phyloP scores from a whole-genome alignment of 2,888 invertebrate genomes.

The Andricus quercusramuli region DNA sequence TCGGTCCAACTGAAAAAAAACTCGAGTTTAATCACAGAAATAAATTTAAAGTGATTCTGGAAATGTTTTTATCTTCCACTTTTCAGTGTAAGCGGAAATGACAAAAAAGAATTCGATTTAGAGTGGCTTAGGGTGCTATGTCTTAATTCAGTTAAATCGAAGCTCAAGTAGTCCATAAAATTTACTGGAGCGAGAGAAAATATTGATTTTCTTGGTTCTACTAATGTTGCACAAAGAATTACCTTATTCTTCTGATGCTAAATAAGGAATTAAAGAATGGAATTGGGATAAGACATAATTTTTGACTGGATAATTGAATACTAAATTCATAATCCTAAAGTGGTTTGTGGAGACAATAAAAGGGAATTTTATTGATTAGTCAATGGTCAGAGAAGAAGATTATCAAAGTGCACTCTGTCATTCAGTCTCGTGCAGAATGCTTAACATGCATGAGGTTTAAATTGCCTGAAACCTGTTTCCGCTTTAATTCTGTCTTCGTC shows the following conservation, averaged over 20 bases:
- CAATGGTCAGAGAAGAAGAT: not conserved
- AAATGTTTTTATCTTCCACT: not conserved
- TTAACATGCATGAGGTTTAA: slow-evolving; percentile 50
- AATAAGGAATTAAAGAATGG: not conserved
- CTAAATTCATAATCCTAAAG: not conserved
- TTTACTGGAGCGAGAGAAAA: slow-evolving; percentile 8
- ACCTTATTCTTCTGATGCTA: not conserved
- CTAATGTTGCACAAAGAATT: not conserved
- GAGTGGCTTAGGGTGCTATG: not conserved
- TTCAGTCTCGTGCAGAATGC: slow-evolving; percentile 37
- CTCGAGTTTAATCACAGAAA: too few relatives aligned
- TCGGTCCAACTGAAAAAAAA: too few relatives aligned
- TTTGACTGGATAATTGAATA: not conserved
- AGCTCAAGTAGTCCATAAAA: not conserved
- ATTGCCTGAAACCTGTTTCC: slow-evolving; percentile 50
- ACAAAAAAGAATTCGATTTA: not conserved
- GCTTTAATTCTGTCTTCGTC: slow-evolving; percentile 49
- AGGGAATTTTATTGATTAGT: not conserved
- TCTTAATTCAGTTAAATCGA: slow-evolving; percentile 23
- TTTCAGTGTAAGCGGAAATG: not conserved
- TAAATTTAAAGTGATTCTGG: not conserved
- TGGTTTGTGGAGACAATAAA: not conserved
- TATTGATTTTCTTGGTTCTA: not conserved
- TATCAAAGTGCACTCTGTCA: slow-evolving; percentile 15
- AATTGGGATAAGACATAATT: not conserved